Evolutionary conservation across 2,113 vertebrate species (phyloP).

Genomic region (Candoia aspera): DNA sequence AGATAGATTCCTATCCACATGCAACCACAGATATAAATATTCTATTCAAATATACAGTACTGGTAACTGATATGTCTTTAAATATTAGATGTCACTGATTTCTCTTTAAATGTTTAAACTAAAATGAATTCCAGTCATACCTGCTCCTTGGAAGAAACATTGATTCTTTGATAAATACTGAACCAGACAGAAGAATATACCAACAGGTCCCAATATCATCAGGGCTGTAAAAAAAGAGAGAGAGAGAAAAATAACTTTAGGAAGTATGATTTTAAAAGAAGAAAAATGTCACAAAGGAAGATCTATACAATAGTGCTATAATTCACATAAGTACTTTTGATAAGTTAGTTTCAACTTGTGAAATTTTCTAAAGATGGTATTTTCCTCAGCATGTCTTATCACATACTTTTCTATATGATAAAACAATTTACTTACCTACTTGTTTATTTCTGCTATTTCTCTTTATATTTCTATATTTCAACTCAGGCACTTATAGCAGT

Average conservation of each 20-base stretch:
- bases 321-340: not conserved
- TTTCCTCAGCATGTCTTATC: not conserved
- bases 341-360: not conserved
- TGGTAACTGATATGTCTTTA: not conserved
- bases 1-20: not conserved
- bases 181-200: slow-evolving; percentile 98
- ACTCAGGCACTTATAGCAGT: not conserved
- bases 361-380: not conserved
- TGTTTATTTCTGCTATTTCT: not conserved
- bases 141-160: slow-evolving; percentile 99
- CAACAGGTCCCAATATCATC: slow-evolving; percentile 97
- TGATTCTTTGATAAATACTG: slow-evolving; percentile 99
- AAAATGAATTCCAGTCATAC: slow-evolving; percentile 72
- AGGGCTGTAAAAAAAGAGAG: slow-evolving; percentile 73
- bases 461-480: not conserved
- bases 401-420: not conserved
- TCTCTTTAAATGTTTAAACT: not conserved
- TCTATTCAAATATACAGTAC: not conserved
- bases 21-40: not conserved
- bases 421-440: not conserved
- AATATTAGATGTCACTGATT: slow-evolving; percentile 15
- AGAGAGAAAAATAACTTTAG: slow-evolving; percentile 8
- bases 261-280: slow-evolving; percentile 12
- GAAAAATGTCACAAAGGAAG: slow-evolving; percentile 2
- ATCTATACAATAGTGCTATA: not conserved